phyloP scores from a whole-genome alignment of 2,888 invertebrate species.

The Drosophila prolongata region DNA sequence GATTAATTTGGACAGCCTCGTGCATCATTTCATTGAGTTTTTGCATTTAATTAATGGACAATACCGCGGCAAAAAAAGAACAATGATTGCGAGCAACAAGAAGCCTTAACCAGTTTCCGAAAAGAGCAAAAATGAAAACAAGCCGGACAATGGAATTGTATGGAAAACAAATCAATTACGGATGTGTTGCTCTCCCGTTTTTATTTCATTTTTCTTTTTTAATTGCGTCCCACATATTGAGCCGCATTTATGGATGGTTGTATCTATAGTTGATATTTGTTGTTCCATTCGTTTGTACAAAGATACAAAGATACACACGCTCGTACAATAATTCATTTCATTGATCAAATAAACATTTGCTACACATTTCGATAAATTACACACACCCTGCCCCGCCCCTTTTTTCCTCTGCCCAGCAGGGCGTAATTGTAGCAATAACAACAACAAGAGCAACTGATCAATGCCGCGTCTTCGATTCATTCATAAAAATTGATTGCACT shows the following conservation, averaged over 20 bases:
- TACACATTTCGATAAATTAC: slow-evolving; percentile 79
- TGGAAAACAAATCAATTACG: slow-evolving; percentile 78
- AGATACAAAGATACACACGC: slow-evolving; percentile 29
- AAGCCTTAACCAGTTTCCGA: slow-evolving; percentile 43
- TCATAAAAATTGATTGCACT: slow-evolving; percentile 80
- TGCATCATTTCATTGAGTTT: slow-evolving; percentile 54
- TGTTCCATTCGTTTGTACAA: slow-evolving; percentile 64
- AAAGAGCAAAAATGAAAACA: slow-evolving; percentile 29
- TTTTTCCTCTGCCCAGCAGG: slow-evolving; percentile 50
- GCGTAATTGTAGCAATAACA: slow-evolving; percentile 44
- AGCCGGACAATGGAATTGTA: slow-evolving; percentile 61
- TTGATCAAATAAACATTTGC: slow-evolving; percentile 77
- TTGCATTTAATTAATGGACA: slow-evolving; percentile 61
- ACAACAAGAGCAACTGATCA: slow-evolving; percentile 49
- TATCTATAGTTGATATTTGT: slow-evolving; percentile 29
- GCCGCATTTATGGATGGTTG: slow-evolving; percentile 44
- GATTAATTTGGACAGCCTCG: not conserved
- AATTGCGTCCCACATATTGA: slow-evolving; percentile 44
- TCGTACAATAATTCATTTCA: slow-evolving; percentile 73
- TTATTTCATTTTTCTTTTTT: slow-evolving; percentile 34
- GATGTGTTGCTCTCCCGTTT: slow-evolving; percentile 30
- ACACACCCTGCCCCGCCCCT: slow-evolving; percentile 43
- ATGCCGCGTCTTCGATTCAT: slow-evolving; percentile 69
- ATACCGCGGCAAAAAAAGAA: slow-evolving; percentile 26
- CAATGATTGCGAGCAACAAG: slow-evolving; percentile 17